These are phyloP conservation scores for Trochalopteron elliotii DNA, from an alignment of 2,113 vertebrate species.

Conservation along the genomic window DNA sequence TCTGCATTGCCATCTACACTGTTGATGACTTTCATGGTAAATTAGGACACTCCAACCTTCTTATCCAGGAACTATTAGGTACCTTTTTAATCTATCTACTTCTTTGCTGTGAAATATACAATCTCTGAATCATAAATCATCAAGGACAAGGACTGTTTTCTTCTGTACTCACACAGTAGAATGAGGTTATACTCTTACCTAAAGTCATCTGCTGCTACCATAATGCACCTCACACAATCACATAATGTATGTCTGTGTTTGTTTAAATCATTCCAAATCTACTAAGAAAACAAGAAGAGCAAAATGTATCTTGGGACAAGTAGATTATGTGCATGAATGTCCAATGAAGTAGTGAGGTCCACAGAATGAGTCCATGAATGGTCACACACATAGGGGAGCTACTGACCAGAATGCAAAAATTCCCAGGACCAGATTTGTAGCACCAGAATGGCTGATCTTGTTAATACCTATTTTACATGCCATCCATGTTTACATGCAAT, in stretches of 20 bases:
- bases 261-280: not conserved
- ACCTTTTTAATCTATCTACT: not conserved
- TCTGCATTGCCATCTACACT: not conserved
- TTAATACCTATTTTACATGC: not conserved
- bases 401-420: not conserved
- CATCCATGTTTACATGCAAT: not conserved
- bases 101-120: not conserved
- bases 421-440: not conserved
- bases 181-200: not conserved
- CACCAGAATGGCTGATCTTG: not conserved
- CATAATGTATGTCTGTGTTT: not conserved
- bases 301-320: not conserved
- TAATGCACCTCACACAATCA: not conserved
- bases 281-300: not conserved
- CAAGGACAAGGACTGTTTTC: not conserved
- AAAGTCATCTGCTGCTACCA: not conserved
- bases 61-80: not conserved
- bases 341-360: not conserved
- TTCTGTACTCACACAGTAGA: not conserved
- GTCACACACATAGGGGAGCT: rapidly evolving
- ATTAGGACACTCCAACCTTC: not conserved
- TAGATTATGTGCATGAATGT: not conserved
- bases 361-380: not conserved
- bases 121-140: not conserved
- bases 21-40: not conserved